Evolutionary conservation across 2,888 invertebrate genomes (phyloP), one percentile per base, ranked within the genome.

Genomic region (Dicroscelio sp.): DNA sequence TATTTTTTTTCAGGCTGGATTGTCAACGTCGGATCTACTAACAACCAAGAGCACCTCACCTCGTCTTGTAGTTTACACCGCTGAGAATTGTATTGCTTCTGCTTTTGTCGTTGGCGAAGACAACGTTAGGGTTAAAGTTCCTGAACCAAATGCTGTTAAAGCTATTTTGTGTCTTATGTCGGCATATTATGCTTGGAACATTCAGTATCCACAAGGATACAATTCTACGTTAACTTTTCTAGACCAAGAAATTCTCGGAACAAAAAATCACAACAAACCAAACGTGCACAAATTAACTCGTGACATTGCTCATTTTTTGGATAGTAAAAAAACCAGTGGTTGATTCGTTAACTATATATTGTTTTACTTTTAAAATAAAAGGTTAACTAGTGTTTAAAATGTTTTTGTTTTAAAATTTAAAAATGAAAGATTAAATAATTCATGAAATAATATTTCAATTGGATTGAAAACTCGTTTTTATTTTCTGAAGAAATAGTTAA

Each of bases 141-240:
- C 25, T 55, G 30, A 86, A 30, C 67, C 78, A 10, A 48, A 55
- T 31, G 31, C 33, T 1, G 17, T 3, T 14, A 75, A 75, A 31
- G n/a, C 73, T n/a, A 10, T 87, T 14, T 27, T 60, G 30, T 82
- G 80, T 30, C 63, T 87, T 6, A 38, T 73, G 10, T 69, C 75
- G 20, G 33, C 80, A 0, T 87, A 87, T 35, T 73, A 75, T 30
- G 73, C 69, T 4, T 87, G 80, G 82, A 27, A 87, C 33, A 14
- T 60, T 6, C 17, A 48, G 0, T 87, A 80, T 35, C 87, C 87
- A 30, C 1, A 10, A 3, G 87, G 38, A 52, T 80, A 80, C 27
- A 20, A 6, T 31, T 38, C 27, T 27, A 87, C 82, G 20, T 27
- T 87, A 23, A 38, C 43, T 8, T 82, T 48, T 75, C 31, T 87